Conservation (phyloP, 2,797 vertebrate genomes). For the Echiichthys vipera region DNA sequence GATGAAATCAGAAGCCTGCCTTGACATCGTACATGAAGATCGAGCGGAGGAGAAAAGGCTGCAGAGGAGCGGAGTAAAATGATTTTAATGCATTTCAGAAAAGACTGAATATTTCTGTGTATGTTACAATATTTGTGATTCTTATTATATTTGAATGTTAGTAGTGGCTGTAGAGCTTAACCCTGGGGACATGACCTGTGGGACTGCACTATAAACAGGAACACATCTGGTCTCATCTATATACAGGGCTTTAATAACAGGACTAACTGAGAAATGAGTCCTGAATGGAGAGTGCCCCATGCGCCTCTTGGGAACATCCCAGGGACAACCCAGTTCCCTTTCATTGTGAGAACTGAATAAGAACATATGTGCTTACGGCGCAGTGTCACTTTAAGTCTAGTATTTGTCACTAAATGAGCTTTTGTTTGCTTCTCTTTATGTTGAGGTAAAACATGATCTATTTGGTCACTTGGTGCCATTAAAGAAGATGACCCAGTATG, state of each 20-base stretch:
- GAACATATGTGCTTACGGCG: conserved; percentile 50
- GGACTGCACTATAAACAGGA: conserved; percentile 64
- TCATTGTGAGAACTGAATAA: conserved; percentile 54
- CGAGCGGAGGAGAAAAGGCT: conserved; percentile 41
- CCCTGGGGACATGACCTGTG: conserved; percentile 49
- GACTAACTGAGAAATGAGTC: conserved; percentile 35
- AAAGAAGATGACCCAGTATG: conserved; percentile 36
- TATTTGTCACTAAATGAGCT: conserved; percentile 46
- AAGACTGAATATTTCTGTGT: conserved; percentile 73
- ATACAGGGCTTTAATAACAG: conserved; percentile 50
- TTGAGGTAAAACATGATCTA: conserved; percentile 44
- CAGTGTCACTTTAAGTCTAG: conserved; percentile 59
- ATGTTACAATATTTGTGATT: conserved; percentile 72
- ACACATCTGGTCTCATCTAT: conserved; percentile 52
- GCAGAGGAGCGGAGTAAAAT: conserved; percentile 35
- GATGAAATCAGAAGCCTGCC: conserved; percentile 43
- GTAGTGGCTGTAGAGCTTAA: conserved; percentile 66
- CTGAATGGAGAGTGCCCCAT: conserved; percentile 40
- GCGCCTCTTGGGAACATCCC: conserved; percentile 35
- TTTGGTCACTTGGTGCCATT: conserved; percentile 60
- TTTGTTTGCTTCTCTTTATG: conserved; percentile 51
- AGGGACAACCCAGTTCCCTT: conserved; percentile 52
- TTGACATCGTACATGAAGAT: conserved; percentile 37
- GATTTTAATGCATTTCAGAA: conserved; percentile 66
- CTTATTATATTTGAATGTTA: conserved; percentile 78